Evolutionary conservation across 2,888 invertebrate genomes (phyloP).

Genomic region (Yponomeuta evonymella): DNA sequence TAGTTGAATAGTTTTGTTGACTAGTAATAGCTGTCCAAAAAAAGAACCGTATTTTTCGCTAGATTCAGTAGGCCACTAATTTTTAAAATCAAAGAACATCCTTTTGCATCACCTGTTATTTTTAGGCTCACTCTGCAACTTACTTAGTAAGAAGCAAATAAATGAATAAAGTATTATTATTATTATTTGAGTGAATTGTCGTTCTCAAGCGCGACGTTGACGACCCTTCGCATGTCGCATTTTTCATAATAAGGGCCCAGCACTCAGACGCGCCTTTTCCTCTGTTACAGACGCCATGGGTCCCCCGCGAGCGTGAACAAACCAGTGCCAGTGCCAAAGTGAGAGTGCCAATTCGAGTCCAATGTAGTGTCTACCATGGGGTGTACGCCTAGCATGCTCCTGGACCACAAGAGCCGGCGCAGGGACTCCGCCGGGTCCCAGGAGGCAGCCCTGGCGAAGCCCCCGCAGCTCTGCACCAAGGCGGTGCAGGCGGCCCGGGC

Average conservation of each 20-base stretch:
- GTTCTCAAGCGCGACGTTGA: too few relatives aligned
- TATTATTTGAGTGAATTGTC: too few relatives aligned
- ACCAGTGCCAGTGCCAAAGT: conserved; percentile 27
- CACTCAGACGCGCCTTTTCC: neutral
- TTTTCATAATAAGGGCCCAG: neutral
- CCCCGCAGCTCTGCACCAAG: conserved; percentile 60
- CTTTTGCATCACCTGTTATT: too few relatives aligned
- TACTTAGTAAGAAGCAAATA: too few relatives aligned
- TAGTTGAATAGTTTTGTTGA: too few relatives aligned
- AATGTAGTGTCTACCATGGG: conserved; percentile 75
- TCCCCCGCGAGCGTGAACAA: neutral
- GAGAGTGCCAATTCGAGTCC: conserved; percentile 43
- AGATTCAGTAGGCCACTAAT: too few relatives aligned
- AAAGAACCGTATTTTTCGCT: too few relatives aligned
- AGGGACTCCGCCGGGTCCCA: conserved; percentile 73
- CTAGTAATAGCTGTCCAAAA: too few relatives aligned
- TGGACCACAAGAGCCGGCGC: conserved; percentile 77
- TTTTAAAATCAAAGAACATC: too few relatives aligned
- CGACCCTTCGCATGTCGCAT: too few relatives aligned
- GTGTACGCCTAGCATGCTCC: conserved; percentile 79
- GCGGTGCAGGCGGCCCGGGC: conserved; percentile 65
- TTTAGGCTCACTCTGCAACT: too few relatives aligned
- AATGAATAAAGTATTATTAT: too few relatives aligned
- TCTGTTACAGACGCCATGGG: conserved; percentile 7
- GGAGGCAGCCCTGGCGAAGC: conserved; percentile 66